Percentiles rank a stretch among this genome's conserved stretches.
Evolutionary conservation across 2,888 invertebrate species (phyloP).

Genomic region (Stictocephala bisonia): DNA sequence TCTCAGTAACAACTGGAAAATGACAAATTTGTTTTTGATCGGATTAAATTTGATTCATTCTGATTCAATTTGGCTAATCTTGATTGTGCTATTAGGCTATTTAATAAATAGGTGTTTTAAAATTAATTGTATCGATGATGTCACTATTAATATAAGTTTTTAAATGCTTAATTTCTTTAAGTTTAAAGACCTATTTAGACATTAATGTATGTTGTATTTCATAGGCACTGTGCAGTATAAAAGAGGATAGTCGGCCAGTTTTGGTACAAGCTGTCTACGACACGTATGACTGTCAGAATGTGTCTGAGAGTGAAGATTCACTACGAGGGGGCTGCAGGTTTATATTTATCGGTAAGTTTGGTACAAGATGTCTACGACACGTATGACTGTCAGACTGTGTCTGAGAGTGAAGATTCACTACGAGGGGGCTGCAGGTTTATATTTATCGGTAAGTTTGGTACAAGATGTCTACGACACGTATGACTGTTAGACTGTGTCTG

Average conservation of each 20-base stretch:
- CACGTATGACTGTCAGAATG: conserved; percentile 57
- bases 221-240: conserved; percentile 56
- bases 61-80: too few relatives aligned
- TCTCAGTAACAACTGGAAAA: too few relatives aligned
- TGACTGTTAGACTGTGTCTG: conserved; percentile 54
- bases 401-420: background rate
- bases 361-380: conserved; percentile 61
- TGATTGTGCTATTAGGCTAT: too few relatives aligned
- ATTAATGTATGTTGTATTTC: too few relatives aligned
- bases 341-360: conserved; percentile 59
- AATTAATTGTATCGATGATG: too few relatives aligned
- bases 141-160: too few relatives aligned
- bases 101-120: too few relatives aligned
- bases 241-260: conserved; percentile 46
- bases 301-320: conserved; percentile 28
- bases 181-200: too few relatives aligned
- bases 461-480: conserved; percentile 61
- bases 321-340: conserved; percentile 48
- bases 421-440: conserved; percentile 52
- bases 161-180: too few relatives aligned
- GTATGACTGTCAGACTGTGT: conserved; percentile 57
- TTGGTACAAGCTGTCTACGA: conserved; percentile 61
- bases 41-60: too few relatives aligned
- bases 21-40: too few relatives aligned
- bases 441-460: conserved; percentile 59